These are phyloP conservation scores for Coracopsis vasa DNA, from an alignment of 2,113 vertebrate species.

Conservation along the genomic window DNA sequence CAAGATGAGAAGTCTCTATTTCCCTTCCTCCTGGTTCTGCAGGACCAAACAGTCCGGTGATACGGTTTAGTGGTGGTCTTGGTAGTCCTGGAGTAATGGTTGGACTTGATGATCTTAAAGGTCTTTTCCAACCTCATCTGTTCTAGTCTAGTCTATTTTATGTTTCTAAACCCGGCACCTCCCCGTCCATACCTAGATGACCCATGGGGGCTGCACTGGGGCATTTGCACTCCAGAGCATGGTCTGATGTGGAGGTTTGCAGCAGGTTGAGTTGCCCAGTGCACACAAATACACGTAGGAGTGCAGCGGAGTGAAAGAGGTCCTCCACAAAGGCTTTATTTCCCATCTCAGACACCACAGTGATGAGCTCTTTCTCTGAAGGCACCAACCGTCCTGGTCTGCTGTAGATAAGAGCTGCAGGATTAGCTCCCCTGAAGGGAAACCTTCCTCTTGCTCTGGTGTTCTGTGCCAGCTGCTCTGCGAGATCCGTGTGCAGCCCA, in stretches of 20 bases:
- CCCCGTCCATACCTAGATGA: background rate
- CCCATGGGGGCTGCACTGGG: rapidly evolving
- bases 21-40: background rate
- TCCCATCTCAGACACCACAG: background rate
- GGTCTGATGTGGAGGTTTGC: rapidly evolving
- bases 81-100: background rate
- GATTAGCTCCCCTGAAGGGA: background rate
- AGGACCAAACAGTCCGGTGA: background rate
- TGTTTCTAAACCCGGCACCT: background rate
- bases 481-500: rapidly evolving
- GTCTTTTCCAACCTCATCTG: background rate
- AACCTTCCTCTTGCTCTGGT: background rate
- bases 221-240: background rate
- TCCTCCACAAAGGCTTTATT: background rate
- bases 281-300: rapidly evolving
- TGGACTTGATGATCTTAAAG: background rate
- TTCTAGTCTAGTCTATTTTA: background rate
- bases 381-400: background rate
- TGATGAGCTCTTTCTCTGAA: background rate
- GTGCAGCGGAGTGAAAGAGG: rapidly evolving
- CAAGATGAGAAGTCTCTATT: background rate
- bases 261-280: background rate
- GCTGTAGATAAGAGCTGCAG: background rate
- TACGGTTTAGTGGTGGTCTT: background rate
- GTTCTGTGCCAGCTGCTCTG: background rate